Evolutionary conservation across 2,888 invertebrate species (phyloP), one percentile per base, ranked within the genome.

Genomic region (Pseudococcus jackbeardsleyi): DNA sequence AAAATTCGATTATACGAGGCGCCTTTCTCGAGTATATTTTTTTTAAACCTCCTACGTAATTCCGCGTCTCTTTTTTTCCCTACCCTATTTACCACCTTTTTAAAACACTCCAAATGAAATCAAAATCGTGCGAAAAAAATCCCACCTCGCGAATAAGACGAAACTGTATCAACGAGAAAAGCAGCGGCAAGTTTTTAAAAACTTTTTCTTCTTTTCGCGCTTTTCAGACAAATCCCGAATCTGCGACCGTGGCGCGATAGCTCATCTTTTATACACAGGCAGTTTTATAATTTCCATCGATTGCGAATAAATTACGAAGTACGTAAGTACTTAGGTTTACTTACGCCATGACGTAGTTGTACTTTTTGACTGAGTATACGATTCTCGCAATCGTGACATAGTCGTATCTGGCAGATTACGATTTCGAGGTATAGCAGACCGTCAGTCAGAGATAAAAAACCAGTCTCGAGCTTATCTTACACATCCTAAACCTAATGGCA

Each of bases 1-100:
- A 72, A 72, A 72, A 72, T 72, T 72, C 68, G 68, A 72, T 72
- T 72, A 72, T 72, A 72, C 68, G 68, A 72, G 68, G 26, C 68
- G 68, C 12, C 68, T 26, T 72, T 72, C 19, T 72, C 33, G 11
- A 72, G 15, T 26, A 12, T 33, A 33, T 72, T 72, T 72, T 72
- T 33, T 72, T 26, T 12, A 72, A 26, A 72, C 26, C 68, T 26
- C 68, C 68, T 72, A 72, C 68, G 68, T 72, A 33, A 72, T 33
- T 72, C 33, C 33, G 59, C 59, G 59, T 19, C 9, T 5, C 19
- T 19, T 19, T 59, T 19, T 59, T 59, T 19, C 59, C 59, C 59
- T 59, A 54, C 19, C 59, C 59, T 54, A 54, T 54, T 59, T 19
- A 19, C 19, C 59, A 59, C 59, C 59, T 59, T 19, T 59, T 59